These are phyloP conservation scores for Clunio marinus DNA, from an alignment of 2,888 invertebrate species.

Conservation along the genomic window DNA sequence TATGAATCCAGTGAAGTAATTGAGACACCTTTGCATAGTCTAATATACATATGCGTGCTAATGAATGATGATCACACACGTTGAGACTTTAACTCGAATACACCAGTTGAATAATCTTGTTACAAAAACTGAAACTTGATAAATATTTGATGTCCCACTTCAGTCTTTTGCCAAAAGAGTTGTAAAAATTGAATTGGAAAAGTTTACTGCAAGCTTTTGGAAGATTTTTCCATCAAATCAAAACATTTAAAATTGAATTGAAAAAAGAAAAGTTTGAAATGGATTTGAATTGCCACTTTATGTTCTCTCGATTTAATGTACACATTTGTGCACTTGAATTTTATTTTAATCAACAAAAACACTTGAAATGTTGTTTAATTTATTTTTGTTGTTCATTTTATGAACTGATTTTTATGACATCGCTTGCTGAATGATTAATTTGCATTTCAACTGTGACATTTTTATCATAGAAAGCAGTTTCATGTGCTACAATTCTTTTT, in stretches of 20 bases:
- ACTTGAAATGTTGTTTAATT: constrained; percentile 9
- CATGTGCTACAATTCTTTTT: too few relatives aligned
- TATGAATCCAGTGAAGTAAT: constrained; percentile 35
- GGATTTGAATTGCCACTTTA: not conserved
- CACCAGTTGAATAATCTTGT: constrained; percentile 5
- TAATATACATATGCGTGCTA: constrained; percentile 19
- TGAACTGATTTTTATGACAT: constrained; percentile 14
- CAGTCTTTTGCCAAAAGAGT: not conserved
- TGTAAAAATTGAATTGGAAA: not conserved
- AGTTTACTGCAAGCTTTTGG: not conserved
- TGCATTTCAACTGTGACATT: too few relatives aligned
- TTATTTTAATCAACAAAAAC: not conserved
- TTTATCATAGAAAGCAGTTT: too few relatives aligned
- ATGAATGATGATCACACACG: constrained; percentile 15
- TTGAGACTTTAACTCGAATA: not conserved
- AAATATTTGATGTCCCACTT: not conserved
- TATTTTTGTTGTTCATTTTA: constrained; percentile 14
- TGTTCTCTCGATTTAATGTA: not conserved
- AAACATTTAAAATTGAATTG: constrained; percentile 3
- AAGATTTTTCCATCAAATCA: not conserved
- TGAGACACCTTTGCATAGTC: constrained; percentile 30
- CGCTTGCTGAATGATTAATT: too few relatives aligned
- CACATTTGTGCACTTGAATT: not conserved
- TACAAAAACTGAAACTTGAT: not conserved
- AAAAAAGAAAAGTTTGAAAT: not conserved